A percentile compares a stretch with the other conserved stretches of the same genome.
phyloP scores from a whole-genome alignment of 2,888 invertebrate genomes.

The Rotaria magnacalcarata region DNA sequence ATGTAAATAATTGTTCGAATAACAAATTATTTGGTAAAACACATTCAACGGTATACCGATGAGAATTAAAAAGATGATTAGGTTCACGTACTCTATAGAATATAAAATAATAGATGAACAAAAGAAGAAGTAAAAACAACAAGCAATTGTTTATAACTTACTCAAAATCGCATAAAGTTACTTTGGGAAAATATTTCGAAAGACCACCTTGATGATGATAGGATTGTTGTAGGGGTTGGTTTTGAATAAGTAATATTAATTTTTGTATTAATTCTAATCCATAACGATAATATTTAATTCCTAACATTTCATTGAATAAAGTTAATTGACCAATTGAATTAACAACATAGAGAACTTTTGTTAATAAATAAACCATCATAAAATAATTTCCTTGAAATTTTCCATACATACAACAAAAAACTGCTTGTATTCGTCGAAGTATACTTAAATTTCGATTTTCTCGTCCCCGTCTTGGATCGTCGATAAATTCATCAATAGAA shows the following conservation, averaged over 20 bases:
- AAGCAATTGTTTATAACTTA: background rate
- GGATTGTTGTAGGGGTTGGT: constrained; percentile 26
- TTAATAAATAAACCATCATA: constrained; percentile 32
- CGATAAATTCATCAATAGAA: constrained; percentile 29
- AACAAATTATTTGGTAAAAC: constrained; percentile 15
- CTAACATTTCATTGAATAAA: constrained; percentile 26
- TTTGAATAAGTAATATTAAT: background rate
- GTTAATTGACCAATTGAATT: constrained; percentile 36
- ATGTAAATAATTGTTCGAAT: constrained; percentile 36
- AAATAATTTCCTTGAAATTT: constrained; percentile 39
- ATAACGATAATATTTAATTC: constrained; percentile 26
- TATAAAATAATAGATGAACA: background rate
- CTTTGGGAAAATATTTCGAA: constrained; percentile 37
- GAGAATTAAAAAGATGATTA: constrained; percentile 11
- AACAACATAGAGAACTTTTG: constrained; percentile 8
- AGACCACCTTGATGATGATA: constrained; percentile 10
- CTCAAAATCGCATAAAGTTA: constrained; percentile 35
- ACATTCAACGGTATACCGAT: constrained; percentile 32
- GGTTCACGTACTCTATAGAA: constrained; percentile 10
- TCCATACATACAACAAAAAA: constrained; percentile 36
- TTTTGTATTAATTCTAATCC: constrained; percentile 24
- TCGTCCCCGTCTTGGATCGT: constrained; percentile 28
- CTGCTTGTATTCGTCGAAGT: background rate
- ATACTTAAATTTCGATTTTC: constrained; percentile 19
- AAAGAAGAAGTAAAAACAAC: background rate